Evolutionary conservation across 2,797 vertebrate genomes (phyloP).

Genomic region (Sphaeramia orbicularis): DNA sequence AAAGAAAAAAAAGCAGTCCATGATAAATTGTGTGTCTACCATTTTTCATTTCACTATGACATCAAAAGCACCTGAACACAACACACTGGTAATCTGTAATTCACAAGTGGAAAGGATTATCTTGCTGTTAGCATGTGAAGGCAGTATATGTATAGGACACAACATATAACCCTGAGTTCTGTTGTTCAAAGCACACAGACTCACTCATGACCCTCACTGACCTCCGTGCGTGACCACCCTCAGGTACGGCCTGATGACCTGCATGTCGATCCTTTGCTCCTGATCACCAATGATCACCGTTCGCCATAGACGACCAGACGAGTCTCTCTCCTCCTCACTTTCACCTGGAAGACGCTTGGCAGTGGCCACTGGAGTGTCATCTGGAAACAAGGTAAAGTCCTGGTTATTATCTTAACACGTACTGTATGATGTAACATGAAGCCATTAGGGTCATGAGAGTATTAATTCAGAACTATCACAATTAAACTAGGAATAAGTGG

Average conservation of each 20-base stretch:
- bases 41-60: too few relatives aligned
- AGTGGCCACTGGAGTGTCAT: slow-evolving; percentile 94
- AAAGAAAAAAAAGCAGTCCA: too few relatives aligned
- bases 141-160: too few relatives aligned
- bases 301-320: slow-evolving; percentile 91
- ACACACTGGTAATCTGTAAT: too few relatives aligned
- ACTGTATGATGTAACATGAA: not conserved
- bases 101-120: too few relatives aligned
- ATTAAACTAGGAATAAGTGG: too few relatives aligned
- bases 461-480: too few relatives aligned
- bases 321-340: slow-evolving; percentile 87
- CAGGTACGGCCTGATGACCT: slow-evolving; percentile 96
- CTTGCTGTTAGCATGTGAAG: too few relatives aligned
- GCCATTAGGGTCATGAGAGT: too few relatives aligned
- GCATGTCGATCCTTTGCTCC: slow-evolving; percentile 96
- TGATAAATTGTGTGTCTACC: too few relatives aligned
- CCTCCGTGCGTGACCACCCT: slow-evolving; percentile 97
- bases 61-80: too few relatives aligned
- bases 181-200: not conserved
- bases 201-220: slow-evolving; percentile 57
- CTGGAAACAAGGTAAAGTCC: slow-evolving; percentile 72
- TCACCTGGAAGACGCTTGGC: slow-evolving; percentile 93
- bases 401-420: slow-evolving; percentile 53
- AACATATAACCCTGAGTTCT: slow-evolving; percentile 1
- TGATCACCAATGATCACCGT: slow-evolving; percentile 96